These are phyloP conservation scores for Leptobrachium leishanense DNA, from an alignment of 2,113 vertebrate species.

Conservation along the genomic window DNA sequence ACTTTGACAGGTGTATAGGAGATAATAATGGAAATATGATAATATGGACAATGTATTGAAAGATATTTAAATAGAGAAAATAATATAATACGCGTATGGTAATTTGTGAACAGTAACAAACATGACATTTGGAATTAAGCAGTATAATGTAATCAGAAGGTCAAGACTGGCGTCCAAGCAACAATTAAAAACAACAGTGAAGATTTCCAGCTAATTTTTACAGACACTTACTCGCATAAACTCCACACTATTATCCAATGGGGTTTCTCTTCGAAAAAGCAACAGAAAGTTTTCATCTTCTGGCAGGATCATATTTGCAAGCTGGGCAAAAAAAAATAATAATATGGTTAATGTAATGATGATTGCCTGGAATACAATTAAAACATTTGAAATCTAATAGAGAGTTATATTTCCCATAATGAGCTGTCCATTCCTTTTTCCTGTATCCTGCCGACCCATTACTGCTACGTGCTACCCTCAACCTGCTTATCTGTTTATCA, in stretches of 20 bases:
- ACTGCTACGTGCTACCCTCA: too few species aligned
- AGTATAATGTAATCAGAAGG: neutral
- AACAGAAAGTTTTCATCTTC: conserved; percentile 94
- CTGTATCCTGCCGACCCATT: too few species aligned
- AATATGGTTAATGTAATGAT: neutral
- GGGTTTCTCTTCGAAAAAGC: conserved; percentile 85
- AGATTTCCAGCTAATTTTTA: neutral
- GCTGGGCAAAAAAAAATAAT: conserved; percentile 61
- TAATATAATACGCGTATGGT: too few species aligned
- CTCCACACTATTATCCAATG: conserved; percentile 91
- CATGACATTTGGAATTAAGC: neutral
- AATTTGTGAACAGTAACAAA: neutral
- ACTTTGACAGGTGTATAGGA: too few species aligned
- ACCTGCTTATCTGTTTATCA: too few species aligned
- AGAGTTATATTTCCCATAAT: too few species aligned
- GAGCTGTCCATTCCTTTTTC: too few species aligned
- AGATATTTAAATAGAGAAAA: too few species aligned
- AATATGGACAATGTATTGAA: too few species aligned
- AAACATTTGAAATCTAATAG: too few species aligned
- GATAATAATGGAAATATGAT: too few species aligned
- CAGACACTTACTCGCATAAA: conserved; percentile 83
- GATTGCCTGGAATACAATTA: too few species aligned
- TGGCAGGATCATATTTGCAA: conserved; percentile 86
- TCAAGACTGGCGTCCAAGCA: neutral
- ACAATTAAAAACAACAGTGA: neutral